Percentiles rank a stretch among this genome's conserved stretches.
Conservation (phyloP, 2,113 vertebrate genomes). For the Delphinapterus leucas region DNA sequence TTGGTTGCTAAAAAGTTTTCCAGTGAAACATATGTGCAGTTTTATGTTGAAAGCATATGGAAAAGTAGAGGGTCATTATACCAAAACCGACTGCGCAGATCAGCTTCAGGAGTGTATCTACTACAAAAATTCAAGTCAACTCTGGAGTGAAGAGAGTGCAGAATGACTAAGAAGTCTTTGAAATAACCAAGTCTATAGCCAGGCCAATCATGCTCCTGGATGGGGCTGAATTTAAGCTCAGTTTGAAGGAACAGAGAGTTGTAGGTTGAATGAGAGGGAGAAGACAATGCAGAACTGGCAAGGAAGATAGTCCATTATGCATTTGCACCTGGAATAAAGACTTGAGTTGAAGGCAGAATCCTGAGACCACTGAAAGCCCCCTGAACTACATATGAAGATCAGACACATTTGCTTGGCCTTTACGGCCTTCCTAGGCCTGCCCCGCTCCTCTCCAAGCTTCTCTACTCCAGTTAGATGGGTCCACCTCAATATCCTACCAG, state of each 20-base stretch:
- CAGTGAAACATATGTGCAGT: slow-evolving; percentile 13
- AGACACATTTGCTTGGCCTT: not conserved
- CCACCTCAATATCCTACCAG: not conserved
- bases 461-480: not conserved
- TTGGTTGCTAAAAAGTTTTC: slow-evolving; percentile 38
- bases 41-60: not conserved
- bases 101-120: not conserved
- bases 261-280: not conserved
- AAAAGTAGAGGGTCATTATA: not conserved
- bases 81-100: not conserved
- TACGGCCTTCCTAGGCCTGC: not conserved
- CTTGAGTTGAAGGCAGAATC: not conserved
- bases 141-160: not conserved
- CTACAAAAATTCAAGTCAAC: not conserved
- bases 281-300: not conserved
- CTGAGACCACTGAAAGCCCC: not conserved
- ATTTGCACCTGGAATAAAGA: not conserved
- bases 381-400: not conserved
- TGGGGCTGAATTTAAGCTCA: not conserved
- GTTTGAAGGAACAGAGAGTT: not conserved
- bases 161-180: not conserved
- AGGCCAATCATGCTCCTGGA: not conserved
- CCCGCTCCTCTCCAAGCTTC: not conserved
- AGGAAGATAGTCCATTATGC: not conserved
- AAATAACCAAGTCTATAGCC: not conserved